Base-by-base conservation (phyloP, 2,888 invertebrate species). In the Aleiodes leptofemur region DNA sequence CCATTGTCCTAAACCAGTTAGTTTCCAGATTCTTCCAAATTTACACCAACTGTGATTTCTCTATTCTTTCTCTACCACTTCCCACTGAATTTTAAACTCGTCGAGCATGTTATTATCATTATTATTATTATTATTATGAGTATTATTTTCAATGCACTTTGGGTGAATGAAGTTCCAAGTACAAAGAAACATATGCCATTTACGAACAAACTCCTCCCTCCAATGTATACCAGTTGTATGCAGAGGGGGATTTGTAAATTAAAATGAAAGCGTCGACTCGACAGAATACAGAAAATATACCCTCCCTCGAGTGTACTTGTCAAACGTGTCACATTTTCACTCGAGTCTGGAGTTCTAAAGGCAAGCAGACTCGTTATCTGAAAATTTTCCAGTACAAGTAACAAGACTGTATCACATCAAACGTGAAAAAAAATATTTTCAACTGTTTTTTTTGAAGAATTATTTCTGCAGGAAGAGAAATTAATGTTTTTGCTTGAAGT, bases 241-340 rank as follows among this genome's bases (percentile, higher is more conserved):
- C 29, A 31, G 31, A 59, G 34, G 59, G 59, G 34, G 59, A 34
- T 59, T 29, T 43, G 43, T 43, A 13, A 59, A 59, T 59, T 59
- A 38, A 59, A 59, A 59, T 59, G 59, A 59, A 34, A 59, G 59
- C 31, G 59, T 38, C 34, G 59, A 59, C 59, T 43, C 43, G n/a
- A 59, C 59, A 59, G 59, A 59, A 38, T 59, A 11, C 43, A 43
- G 59, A n/a, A 59, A 59, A 59, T 31, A 59, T 38, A 59, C 59
- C 59, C 34, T 57, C 59, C 59, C 34, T 57, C 59, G 14, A 59
- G 59, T 59, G 14, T 38, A 34, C 59, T 59, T 14, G 14, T 43
- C 59, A 59, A 59, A 38, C 14, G 34, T 38, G 59, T 59, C 34
- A 59, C 34, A n/a, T 57, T 57, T 57, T 57, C 57, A 57, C 57